Base-by-base conservation (phyloP, 2,113 vertebrate species). In the Ranitomeya imitator region DNA sequence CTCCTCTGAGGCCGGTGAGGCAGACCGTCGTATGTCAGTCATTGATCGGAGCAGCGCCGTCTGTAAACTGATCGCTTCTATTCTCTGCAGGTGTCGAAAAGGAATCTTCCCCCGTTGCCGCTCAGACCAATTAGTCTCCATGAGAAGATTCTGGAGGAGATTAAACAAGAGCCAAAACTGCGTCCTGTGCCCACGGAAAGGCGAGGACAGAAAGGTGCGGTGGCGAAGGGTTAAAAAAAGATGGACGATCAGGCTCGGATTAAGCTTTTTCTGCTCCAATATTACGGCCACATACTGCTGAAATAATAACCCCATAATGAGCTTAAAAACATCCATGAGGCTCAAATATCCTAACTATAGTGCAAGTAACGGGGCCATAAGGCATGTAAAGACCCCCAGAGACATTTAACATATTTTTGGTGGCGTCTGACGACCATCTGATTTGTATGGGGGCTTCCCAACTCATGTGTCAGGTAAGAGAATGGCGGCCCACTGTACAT, bases 81-180 rank as follows among this genome's bases (percentile, higher is more conserved):
- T 60, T 73, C 2, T 2, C 45, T 57, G 0, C 83, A 99, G 98
- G 98, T 94, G 0, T 97, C 97, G 0, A 96, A 98, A 91, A 94
- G 98, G 83, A 94, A 93, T 83, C 94, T 99, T 65, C 95, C 96
- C 59, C 97, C 97, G 0, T 89, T 96, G 10, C 98, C 97, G 0
- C 95, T 95, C 61, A 95, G 93, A 90, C 95, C 96, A 89, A 94
- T 94, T 91, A 97, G 93, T 0, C 95, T 98, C 9, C 98, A 99
- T 0, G 98, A 99, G 73, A 96, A 93, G 83, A 96, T 99, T 85
- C 92, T 99, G 90, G 97, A 98, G 76, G 97, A 96, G 91, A 99
- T 99, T 92, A 97, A 95, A 89, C 96, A 97, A 91, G 96, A 98
- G 87, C 93, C 96, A 80, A 97, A 97, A 91, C 96, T 99, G 4